Base-by-base conservation (phyloP, 64 coral and sea anemone species). In the Astreopora myriophthalma region DNA sequence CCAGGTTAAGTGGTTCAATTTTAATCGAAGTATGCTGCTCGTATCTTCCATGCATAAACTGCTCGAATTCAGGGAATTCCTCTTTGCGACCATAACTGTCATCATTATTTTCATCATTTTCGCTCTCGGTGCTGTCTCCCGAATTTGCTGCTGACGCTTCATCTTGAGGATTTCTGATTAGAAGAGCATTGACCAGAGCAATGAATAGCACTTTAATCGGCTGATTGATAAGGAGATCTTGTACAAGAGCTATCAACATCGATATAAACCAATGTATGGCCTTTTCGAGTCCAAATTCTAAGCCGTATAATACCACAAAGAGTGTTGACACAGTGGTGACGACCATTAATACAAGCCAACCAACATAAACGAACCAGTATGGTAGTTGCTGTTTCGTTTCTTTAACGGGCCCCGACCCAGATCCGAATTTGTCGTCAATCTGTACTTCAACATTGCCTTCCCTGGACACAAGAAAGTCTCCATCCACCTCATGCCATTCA, bases 251-350 rank as follows among this genome's bases (percentile, higher is more conserved):
- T 28, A 94, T 68, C 5, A 90, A 9, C 2, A 96, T 62, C 23
- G 95, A 90, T 7, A 81, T 75, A 9, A 96, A 65, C 95, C 91
- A 96, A 4, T 96, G 91, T 2, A 88, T 16, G n/a, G 88, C 34
- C 27, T 86, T 90, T 62, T 96, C 65, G 34, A 86, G 32, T 8
- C 85, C 63, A 48, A 90, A 96, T 9, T 90, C 63, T 6, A 93
- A 93, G 31, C 95, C 91, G 51, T 90, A 94, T 16, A 86, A 72
- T 65, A 55, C 57, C 29, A 96, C 91, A 69, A 96, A 79, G 28
- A 82, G 80, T 51, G 79, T 87, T 31, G 91, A 96, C 2, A 66
- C 46, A 49, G 79, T 61, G 17, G 87, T 86, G 25, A 96, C 69
- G 20, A 80, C 29, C 23, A 80, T 20, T 6, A 96, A 14, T 31